These are phyloP conservation scores for Campylomormyrus tamandua DNA, from an alignment of 2,113 vertebrate genomes.

Conservation along the genomic window DNA sequence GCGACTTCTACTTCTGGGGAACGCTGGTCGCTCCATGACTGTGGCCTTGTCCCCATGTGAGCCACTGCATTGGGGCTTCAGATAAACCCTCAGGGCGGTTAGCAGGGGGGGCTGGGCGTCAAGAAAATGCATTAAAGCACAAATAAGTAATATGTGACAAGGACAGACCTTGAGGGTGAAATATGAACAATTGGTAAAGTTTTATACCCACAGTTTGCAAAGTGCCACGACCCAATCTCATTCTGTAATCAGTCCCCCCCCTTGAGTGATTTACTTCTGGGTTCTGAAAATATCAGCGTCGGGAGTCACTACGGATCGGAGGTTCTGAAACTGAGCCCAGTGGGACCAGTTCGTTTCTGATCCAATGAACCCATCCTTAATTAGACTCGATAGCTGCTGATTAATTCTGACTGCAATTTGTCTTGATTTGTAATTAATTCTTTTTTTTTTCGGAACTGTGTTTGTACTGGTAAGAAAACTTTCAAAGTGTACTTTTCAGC, in stretches of 20 bases:
- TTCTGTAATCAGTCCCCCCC: constrained; percentile 53
- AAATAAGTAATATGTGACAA: constrained; percentile 35
- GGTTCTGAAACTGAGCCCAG: not conserved
- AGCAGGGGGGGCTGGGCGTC: not conserved
- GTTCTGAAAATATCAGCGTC: not conserved
- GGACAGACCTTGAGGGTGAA: constrained; percentile 36
- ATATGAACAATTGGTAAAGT: constrained; percentile 45
- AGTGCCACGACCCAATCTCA: constrained; percentile 31
- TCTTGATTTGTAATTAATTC: not conserved
- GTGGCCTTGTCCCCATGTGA: not conserved
- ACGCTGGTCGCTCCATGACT: not conserved
- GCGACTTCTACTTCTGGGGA: not conserved
- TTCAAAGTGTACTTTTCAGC: not conserved
- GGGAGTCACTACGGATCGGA: not conserved
- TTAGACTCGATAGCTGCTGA: not conserved
- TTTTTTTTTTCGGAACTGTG: not conserved
- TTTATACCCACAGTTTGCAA: constrained; percentile 27
- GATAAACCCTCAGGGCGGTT: not conserved
- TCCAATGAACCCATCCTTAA: not conserved
- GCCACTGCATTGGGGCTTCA: not conserved
- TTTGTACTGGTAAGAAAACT: not conserved
- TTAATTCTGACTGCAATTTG: not conserved
- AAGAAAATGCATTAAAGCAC: not conserved
- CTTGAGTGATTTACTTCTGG: constrained; percentile 38
- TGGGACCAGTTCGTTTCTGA: not conserved